Base-by-base conservation (phyloP, 2,113 vertebrate species). In the Aptenodytes forsteri region DNA sequence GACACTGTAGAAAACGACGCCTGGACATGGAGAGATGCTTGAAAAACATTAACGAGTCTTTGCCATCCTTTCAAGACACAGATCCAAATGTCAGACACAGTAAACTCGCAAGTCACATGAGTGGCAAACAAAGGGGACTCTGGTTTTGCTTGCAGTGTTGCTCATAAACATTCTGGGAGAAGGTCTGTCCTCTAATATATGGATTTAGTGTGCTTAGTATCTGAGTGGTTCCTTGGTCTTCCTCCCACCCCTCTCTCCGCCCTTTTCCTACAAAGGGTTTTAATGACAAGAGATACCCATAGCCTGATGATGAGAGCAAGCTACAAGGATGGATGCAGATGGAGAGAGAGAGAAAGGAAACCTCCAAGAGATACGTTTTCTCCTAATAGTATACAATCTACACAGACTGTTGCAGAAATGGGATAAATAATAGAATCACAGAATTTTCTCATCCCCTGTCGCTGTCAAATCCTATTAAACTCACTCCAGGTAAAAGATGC, bases 401-500 rank as follows among this genome's bases (percentile, higher is more conserved):
- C 84, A 65, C 79, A 80, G 52, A 52, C 79, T 83, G 73, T 71
- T 89, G 87, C 69, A 97, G 70, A 95, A 97, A 94, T 76, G 25
- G 64, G 84, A 95, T 93, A 32, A 95, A 91, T 93, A 96, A 95
- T 44, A 97, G 82, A 97, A 96, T 97, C 93, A 91, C 61, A 47
- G 86, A 95, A 96, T 95, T 89, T 93, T 88, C 82, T 96, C 72
- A 97, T 95, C 79, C 91, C 61, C 77, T 91, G 55, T 86, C 16
- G 10, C 78, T 97, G 94, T 96, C 90, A 97, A 91, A 95, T 94
- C 92, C 59, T 65, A 95, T 97, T 97, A 96, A 94, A 72, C 47
- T 96, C 87, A 93, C 76, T 95, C 59, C 83, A 91, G 91, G 95
- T 90, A 97, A 96, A 65, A 83, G 76, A 80, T 95, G 77, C 49